Base-by-base conservation (phyloP, 2,113 vertebrate genomes). In the Hemichromis elongatus region DNA sequence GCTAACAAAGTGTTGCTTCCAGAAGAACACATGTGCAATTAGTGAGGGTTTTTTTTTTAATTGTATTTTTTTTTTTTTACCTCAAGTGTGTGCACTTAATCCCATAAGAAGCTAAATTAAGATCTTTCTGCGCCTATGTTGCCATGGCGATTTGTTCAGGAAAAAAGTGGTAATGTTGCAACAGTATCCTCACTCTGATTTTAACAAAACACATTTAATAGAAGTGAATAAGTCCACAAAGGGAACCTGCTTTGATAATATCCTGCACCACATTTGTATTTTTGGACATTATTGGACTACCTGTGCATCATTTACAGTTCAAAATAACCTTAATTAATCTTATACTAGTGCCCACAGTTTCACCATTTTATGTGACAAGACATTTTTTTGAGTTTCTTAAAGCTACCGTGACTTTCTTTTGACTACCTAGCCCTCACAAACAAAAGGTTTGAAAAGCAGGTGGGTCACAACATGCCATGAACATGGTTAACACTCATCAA, bases 71-170 rank as follows among this genome's bases (percentile, higher is more conserved):
- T n/a, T n/a, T n/a, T 75, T 53, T 79, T 61, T 30, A 52, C 79
- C 59, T 82, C 85, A 77, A 79, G 57, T 75, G 33, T 56, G 37
- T 77, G 30, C 70, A 84, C 57, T 83, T 73, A 52, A 79, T 88
- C 70, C 80, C 56, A 18, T 4, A 35, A 79, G 56, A 89, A 92
- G 90, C 84, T 86, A 91, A 90, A 87, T 77, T 56, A 82, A 80
- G 77, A 88, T 83, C 47, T 79, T 66, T 81, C 79, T 56, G 35
- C 1, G 10, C 57, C 42, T 14, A 33, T 45, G 93, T 94, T 93
- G 90, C 92, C 90, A 94, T 94, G 90, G 90, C 52, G 63, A 94
- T 89, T 73, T 84, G 45, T 75, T 33, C 16, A 77, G n/a, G 5
- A 80, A 81, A 82, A 70, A 42, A 80, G 77, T 70, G 50, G 79